Percentiles rank a stretch among this genome's conserved stretches.
phyloP scores from a whole-genome alignment of 1,140 invertebrate species.

The Lucilia cuprina region DNA sequence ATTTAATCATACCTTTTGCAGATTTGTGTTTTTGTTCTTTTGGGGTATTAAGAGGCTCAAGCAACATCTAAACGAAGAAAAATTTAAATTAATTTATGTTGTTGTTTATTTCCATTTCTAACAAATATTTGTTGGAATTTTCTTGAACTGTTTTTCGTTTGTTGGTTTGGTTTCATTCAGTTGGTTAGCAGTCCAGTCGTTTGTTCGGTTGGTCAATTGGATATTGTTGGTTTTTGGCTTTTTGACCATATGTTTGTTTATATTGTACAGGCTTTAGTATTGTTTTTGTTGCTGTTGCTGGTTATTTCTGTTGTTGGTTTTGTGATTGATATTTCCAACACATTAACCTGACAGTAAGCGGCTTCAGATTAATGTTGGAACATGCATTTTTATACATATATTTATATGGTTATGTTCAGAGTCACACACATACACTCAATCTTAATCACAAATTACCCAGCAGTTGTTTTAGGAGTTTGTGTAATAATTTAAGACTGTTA shows the following conservation, averaged over 20 bases:
- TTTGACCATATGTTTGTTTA: background rate
- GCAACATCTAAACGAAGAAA: background rate
- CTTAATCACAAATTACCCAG: background rate
- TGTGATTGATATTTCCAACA: constrained; percentile 35
- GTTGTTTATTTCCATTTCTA: background rate
- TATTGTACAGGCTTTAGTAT: background rate
- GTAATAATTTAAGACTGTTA: too few species aligned
- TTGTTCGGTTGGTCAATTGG: background rate
- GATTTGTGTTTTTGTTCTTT: background rate
- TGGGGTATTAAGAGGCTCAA: too few species aligned
- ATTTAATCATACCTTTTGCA: background rate
- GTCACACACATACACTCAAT: background rate
- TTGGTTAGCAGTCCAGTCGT: background rate
- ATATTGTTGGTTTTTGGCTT: background rate
- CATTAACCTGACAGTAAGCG: constrained; percentile 52
- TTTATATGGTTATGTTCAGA: background rate
- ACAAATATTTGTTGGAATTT: background rate
- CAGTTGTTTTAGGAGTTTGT: too few species aligned
- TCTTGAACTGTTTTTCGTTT: background rate
- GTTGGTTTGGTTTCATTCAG: background rate
- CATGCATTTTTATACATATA: constrained; percentile 14
- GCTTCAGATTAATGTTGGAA: constrained; percentile 52
- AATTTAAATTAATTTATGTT: background rate
- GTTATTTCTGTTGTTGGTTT: constrained; percentile 38
- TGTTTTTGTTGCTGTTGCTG: constrained; percentile 55